A percentile compares a stretch with the other conserved stretches of the same genome.
Conservation (phyloP, 2,113 vertebrate genomes). For the Xenopus laevis region DNA sequence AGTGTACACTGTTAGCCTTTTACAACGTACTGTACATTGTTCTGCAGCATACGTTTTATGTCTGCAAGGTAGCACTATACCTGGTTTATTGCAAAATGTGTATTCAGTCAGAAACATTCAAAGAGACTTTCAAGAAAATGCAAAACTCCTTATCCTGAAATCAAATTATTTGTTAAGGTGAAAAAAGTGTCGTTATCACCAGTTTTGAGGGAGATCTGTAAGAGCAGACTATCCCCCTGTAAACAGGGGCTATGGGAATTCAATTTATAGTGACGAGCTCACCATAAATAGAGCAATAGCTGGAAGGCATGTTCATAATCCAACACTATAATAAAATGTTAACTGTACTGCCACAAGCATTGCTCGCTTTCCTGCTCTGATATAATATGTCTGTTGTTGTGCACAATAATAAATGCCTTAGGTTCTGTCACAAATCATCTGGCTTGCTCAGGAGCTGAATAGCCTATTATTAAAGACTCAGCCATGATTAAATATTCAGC, state of each 20-base stretch:
- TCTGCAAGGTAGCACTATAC: too few relatives aligned
- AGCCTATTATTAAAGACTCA: constrained; percentile 7
- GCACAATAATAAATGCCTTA: constrained; percentile 4
- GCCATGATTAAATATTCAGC: background rate
- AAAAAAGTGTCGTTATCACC: background rate
- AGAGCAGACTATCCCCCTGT: background rate
- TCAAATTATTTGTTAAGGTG: too few relatives aligned
- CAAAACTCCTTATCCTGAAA: too few relatives aligned
- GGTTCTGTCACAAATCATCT: constrained; percentile 7
- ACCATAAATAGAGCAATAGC: background rate
- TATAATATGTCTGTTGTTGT: constrained; percentile 7
- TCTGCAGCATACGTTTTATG: too few relatives aligned
- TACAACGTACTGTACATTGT: too few relatives aligned
- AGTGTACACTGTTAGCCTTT: too few relatives aligned
- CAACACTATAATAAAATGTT: constrained; percentile 4
- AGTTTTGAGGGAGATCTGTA: background rate
- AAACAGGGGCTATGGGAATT: background rate
- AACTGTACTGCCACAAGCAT: background rate
- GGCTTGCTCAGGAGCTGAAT: background rate
- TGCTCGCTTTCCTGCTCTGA: background rate
- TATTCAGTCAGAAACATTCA: too few relatives aligned
- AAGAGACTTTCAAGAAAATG: too few relatives aligned
- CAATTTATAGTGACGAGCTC: background rate
- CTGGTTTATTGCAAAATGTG: too few relatives aligned
- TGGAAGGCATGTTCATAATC: background rate